Evolutionary conservation across 2,888 invertebrate species (phyloP), one percentile per base, ranked within the genome.

Genomic region (Aethes cnicana): DNA sequence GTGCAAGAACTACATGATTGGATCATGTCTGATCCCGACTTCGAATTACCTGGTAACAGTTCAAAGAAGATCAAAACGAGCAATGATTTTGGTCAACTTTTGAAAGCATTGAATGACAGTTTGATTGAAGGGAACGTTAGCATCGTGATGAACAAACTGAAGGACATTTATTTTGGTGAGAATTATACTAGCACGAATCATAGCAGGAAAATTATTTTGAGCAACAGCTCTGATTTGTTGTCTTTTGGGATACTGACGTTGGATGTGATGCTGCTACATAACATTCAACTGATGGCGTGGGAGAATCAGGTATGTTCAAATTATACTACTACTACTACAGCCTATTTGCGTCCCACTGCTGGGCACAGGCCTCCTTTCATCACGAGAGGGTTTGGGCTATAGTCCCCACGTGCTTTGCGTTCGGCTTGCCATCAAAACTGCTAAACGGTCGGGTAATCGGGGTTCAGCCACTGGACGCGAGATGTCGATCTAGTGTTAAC

Each of bases 171-270:
- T 58, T 85, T 86, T 14, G 84, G 85, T 0, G 85, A 85, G 1
- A 81, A 83, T 54, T 77, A 75, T 20, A 83, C 83, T 0, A 66
- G 59, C 17, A 59, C 56, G 0, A 78, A 79, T 26, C 74, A 63
- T 12, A 77, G 70, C 1, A 72, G 77, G 17, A 82, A 78, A 25
- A 69, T 81, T 1, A 80, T 88, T 4, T 55, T 82, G 28, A 86
- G 81, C 0, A 90, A 90, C 41, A 84, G 82, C 11, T 84, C 89
- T 0, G 91, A 88, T 64, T 64, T 91, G 39, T 61, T 92, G 0
- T 91, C 92, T 0, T 91, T 92, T 53, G 91, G 91, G 0, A 89
- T 92, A 26, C 58, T 92, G 57, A 90, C 91, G 0, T 60, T 92
- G 41, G 92, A 92, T 63, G 84, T 92, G 0, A 90, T 92, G 79